Base-by-base conservation (phyloP, 2,113 vertebrate species). In the Falcunculus frontatus region DNA sequence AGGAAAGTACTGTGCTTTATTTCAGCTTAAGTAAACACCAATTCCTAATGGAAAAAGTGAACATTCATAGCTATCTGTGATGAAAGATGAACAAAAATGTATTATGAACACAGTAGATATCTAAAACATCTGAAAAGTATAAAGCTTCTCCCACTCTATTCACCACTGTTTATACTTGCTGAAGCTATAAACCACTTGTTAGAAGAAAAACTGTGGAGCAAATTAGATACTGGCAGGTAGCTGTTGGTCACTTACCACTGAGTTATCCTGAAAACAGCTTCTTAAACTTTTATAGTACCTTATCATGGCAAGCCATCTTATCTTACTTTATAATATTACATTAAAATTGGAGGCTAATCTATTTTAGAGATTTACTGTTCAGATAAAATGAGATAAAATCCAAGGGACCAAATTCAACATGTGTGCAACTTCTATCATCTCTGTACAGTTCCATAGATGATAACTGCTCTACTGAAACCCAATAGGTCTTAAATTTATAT, bases 331-430 rank as follows among this genome's bases (percentile, higher is more conserved):
- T 27, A 88, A 90, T 88, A 96, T 91, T 96, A 49, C 29, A 64
- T 93, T 95, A 89, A 89, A 97, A 96, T 83, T 94, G 59, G 88
- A 93, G 56, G 49, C 19, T 95, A 93, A 94, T 89, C 62, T 35
- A 62, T 95, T 94, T 91, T 94, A 25, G 41, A 94, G 87, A 93
- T 93, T 79, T 75, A 72, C 37, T 78, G 39, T 76, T 87, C 50
- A 73, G 77, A 87, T 95, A 78, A 86, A 95, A 92, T 46, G 19
- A 84, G 81, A 89, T 79, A 95, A 93, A 93, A 96, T 96, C 46
- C 52, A 74, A 87, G 25, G 35, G 53, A 73, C 22, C 35, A 93
- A 86, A 91, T 74, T 83, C 65, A 88, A 62, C 70, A 81, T 30
- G 21, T 59, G 26, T 44, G 37, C n/a, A 95, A 72, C 30, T 79